Percentiles rank a stretch among this genome's conserved stretches.
Evolutionary conservation across 2,113 vertebrate species (phyloP).

Genomic region (Thermophis baileyi): DNA sequence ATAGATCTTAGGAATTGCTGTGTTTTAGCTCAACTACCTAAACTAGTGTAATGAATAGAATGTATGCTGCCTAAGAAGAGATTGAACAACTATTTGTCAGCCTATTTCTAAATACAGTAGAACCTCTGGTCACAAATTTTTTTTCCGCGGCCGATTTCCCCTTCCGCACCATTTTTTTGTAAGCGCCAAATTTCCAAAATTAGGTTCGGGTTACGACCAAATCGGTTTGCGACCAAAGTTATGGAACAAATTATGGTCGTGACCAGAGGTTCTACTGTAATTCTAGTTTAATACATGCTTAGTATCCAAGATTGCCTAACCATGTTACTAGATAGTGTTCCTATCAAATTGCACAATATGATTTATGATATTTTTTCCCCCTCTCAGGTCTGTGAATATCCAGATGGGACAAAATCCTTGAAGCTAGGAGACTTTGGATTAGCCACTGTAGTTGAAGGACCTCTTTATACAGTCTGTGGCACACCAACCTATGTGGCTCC

Average conservation of each 20-base stretch:
- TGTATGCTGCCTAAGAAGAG: not conserved
- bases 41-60: not conserved
- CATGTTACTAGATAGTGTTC: not conserved
- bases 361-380: slow-evolving; percentile 2
- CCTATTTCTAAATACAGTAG: not conserved
- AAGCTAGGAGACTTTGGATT: slow-evolving; percentile 96
- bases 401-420: slow-evolving; percentile 89
- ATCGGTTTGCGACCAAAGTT: too few relatives aligned
- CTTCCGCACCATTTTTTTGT: too few relatives aligned
- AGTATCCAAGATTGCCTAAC: not conserved
- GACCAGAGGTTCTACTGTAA: too few relatives aligned
- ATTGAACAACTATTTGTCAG: not conserved
- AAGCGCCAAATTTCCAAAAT: too few relatives aligned
- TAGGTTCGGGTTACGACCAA: too few relatives aligned
- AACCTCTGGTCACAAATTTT: too few relatives aligned
- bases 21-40: not conserved
- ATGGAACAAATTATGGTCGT: too few relatives aligned
- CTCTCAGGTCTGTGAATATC: slow-evolving; percentile 86
- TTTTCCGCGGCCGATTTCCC: too few relatives aligned
- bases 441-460: slow-evolving; percentile 93
- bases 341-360: not conserved
- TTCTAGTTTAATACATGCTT: not conserved
- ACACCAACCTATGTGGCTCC: slow-evolving; percentile 97
- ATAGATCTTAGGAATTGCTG: not conserved
- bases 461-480: slow-evolving; percentile 91